phyloP scores from a whole-genome alignment of 2,113 vertebrate species.

The Eulemur rufifrons region DNA sequence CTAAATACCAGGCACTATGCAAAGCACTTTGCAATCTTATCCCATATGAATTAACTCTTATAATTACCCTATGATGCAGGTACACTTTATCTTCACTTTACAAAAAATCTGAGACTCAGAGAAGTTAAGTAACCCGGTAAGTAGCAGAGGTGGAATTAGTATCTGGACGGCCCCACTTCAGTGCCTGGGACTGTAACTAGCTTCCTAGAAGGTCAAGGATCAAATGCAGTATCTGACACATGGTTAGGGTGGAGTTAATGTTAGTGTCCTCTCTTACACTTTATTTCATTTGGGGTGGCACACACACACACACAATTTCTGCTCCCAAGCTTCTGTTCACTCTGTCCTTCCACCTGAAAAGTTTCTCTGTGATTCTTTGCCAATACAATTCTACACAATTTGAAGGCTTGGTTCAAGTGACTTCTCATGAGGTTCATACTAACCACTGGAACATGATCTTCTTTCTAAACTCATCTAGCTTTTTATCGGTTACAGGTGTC shows the following conservation, averaged over 20 bases:
- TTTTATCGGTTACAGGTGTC: not conserved
- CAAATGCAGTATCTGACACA: not conserved
- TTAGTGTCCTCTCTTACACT: not conserved
- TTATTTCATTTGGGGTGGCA: not conserved
- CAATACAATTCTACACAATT: not conserved
- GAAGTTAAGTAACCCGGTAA: not conserved
- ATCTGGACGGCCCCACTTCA: not conserved
- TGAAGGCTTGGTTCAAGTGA: not conserved
- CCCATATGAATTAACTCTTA: not conserved
- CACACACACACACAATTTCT: not conserved
- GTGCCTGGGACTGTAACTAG: not conserved
- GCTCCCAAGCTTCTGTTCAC: not conserved
- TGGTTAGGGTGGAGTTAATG: not conserved
- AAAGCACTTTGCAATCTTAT: not conserved
- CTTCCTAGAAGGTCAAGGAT: not conserved
- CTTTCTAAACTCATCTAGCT: not conserved
- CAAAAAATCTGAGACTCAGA: not conserved
- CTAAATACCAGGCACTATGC: not conserved
- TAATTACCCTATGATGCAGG: not conserved
- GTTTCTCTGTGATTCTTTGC: not conserved
- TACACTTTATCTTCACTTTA: slow-evolving; percentile 7
- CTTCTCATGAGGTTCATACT: not conserved
- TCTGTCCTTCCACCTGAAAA: not conserved
- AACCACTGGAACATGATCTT: not conserved
- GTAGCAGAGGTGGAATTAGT: not conserved